Evolutionary conservation across 2,113 vertebrate genomes (phyloP), one percentile per base, ranked within the genome.

Genomic region (Himantopus leucocephalus): DNA sequence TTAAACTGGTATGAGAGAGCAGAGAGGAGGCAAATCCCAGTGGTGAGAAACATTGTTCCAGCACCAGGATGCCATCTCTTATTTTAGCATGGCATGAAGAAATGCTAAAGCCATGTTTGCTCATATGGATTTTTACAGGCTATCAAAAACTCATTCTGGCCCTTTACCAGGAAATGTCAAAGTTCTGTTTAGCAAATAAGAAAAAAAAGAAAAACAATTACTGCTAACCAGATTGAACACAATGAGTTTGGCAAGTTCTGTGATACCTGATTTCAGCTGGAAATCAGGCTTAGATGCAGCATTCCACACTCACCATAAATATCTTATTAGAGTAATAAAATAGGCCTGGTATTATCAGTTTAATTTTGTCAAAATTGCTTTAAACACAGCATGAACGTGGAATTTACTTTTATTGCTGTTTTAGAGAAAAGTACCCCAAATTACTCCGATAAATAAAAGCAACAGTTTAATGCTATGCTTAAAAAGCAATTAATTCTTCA

Each of bases 401-500:
- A 26, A n/a, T 82, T 67, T 74, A 67, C 18, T 71, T 88, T 85
- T 82, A 73, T 35, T 79, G 32, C 10, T 77, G 32, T 55, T 91
- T 34, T 47, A 79, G 15, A 91, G 52, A 78, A 70, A 92, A 91
- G 34, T 76, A 72, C 17, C 16, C 13, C 39, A 62, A 70, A 79
- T 55, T 64, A 86, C 11, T 62, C 29, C 62, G 15, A 45, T 3
- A 71, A 45, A 81, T 32, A 81, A 78, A 92, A 75, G 2, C 17
- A 94, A 39, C 3, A 48, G 18, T 63, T 92, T 66, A 66, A 78
- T 27, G 10, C 8, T 85, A 37, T 47, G 18, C 24, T 82, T 95
- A 62, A 77, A 91, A 92, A 86, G 14, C 19, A 93, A 90, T 78
- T 92, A 85, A 92, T 90, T 90, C 30, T 45, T 70, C 11, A 90